Percentiles rank a stretch among this genome's conserved stretches.
Conservation (phyloP, 2,113 vertebrate genomes). For the Scophthalmus maximus region DNA sequence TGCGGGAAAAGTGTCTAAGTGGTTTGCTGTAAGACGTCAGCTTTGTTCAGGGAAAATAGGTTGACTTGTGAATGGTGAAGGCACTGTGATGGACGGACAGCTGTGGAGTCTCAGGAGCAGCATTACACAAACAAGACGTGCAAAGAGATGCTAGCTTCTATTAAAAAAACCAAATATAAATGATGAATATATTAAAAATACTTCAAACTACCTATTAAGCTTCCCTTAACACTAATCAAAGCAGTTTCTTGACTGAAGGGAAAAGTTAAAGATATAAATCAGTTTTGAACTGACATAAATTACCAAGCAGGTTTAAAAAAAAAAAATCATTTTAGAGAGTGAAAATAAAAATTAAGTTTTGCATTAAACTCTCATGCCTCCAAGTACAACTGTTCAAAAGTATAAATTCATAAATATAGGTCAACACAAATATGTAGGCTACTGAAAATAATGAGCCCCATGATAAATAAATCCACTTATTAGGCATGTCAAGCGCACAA, state of each 20-base stretch:
- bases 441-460: neutral
- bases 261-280: neutral
- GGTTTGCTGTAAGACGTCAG: conserved; percentile 62
- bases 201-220: neutral
- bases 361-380: too few species aligned
- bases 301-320: too few species aligned
- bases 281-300: too few species aligned
- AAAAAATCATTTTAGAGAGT: too few species aligned
- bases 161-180: neutral
- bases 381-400: too few species aligned
- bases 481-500: conserved; percentile 1
- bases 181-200: neutral
- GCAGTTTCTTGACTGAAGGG: neutral
- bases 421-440: too few species aligned
- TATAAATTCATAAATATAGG: too few species aligned
- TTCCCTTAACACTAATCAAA: neutral
- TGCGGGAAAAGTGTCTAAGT: conserved; percentile 54
- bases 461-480: conserved; percentile 26
- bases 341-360: too few species aligned
- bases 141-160: neutral
- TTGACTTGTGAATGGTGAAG: conserved; percentile 44
- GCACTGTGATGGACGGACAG: conserved; percentile 45
- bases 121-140: neutral
- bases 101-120: conserved; percentile 31
- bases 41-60: conserved; percentile 59